Conservation (phyloP, 1,140 invertebrate species). For the Nautilus pompilius region DNA sequence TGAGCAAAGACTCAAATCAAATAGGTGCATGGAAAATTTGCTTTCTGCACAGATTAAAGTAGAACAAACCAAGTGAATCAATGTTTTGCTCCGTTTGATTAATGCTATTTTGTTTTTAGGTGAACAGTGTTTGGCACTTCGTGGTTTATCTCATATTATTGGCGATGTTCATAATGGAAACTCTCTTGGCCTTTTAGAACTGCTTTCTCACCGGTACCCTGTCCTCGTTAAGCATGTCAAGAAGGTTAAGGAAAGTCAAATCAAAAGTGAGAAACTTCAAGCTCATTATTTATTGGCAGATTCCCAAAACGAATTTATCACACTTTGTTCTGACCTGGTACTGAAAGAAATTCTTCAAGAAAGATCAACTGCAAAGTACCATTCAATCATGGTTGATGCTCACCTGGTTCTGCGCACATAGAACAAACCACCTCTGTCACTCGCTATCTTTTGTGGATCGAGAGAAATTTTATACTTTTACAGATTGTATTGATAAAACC, state of each 20-base stretch:
- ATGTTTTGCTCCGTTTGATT: not conserved
- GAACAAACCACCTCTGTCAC: not conserved
- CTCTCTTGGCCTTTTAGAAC: not conserved
- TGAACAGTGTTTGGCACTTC: not conserved
- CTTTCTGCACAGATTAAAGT: not conserved
- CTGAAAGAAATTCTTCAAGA: not conserved
- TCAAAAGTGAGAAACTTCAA: not conserved
- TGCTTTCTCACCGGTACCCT: not conserved
- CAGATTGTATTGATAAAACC: not conserved
- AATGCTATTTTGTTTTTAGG: not conserved
- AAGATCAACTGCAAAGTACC: not conserved
- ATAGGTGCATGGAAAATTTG: not conserved
- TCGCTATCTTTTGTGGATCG: not conserved
- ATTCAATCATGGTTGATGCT: not conserved
- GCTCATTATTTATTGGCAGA: not conserved
- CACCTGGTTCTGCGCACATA: not conserved
- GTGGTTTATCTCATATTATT: not conserved
- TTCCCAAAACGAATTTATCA: not conserved
- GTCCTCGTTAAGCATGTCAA: not conserved
- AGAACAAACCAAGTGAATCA: not conserved
- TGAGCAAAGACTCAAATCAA: not conserved
- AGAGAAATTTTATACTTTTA: not conserved
- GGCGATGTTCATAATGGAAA: not conserved
- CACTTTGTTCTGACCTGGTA: not conserved
- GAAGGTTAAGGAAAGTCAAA: not conserved